These are phyloP conservation scores for Brachionus plicatilis DNA, from an alignment of 1,140 invertebrate species.

Conservation along the genomic window DNA sequence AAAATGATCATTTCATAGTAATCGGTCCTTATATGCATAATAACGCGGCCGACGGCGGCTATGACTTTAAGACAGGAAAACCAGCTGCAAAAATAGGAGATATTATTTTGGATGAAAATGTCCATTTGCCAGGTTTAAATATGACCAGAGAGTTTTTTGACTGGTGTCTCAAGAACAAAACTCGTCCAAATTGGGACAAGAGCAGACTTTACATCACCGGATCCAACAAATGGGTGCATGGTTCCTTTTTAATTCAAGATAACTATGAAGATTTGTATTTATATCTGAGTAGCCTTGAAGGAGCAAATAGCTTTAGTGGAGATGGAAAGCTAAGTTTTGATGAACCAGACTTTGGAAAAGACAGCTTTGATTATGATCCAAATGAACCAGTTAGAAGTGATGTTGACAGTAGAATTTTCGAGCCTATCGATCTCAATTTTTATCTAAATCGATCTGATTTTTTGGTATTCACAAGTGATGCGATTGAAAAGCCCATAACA, in stretches of 20 bases:
- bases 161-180: conserved; percentile 22
- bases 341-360: neutral
- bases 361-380: conserved; percentile 22
- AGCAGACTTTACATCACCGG: neutral
- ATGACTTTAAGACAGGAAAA: neutral
- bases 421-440: neutral
- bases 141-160: conserved; percentile 35
- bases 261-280: neutral
- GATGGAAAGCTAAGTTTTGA: neutral
- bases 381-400: neutral
- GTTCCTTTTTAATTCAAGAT: neutral
- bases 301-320: neutral
- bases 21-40: conserved; percentile 10
- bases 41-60: conserved; percentile 19
- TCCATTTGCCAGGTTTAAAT: neutral
- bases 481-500: neutral
- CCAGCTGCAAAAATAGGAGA: neutral
- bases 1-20: conserved; percentile 15
- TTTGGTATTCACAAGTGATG: neutral
- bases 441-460: conserved; percentile 10
- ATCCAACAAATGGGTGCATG: neutral
- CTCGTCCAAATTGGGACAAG: neutral
- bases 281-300: neutral
- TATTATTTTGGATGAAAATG: neutral
- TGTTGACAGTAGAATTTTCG: neutral